Evolutionary conservation across 2,888 invertebrate genomes (phyloP).

Genomic region (Gisinianus flammeolus): DNA sequence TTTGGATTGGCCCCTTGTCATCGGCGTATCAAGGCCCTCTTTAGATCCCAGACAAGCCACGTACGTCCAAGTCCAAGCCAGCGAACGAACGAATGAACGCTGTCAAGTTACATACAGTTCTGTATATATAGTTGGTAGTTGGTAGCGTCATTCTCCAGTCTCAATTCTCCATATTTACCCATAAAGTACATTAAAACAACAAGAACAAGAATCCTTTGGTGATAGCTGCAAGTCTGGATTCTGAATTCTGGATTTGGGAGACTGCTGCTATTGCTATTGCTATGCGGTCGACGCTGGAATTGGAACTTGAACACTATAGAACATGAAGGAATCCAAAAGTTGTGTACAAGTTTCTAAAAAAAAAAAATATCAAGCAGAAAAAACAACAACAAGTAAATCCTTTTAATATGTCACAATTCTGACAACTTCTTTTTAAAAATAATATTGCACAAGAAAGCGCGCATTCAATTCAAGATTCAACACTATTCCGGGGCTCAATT

Average conservation of each 20-base stretch:
- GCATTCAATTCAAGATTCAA: no score
- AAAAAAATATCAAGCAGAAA: neutral
- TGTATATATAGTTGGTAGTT: neutral
- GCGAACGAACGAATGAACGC: neutral
- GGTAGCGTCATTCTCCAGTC: neutral
- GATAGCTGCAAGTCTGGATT: neutral
- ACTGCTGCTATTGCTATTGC: no score
- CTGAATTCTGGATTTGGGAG: no score
- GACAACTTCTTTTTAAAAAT: slow-evolving; percentile 6
- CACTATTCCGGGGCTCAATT: neutral
- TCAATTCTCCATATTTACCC: slow-evolving; percentile 7
- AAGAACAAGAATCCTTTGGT: neutral
- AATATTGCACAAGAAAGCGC: no score
- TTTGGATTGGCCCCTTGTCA: slow-evolving; percentile 41
- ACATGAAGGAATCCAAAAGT: neutral
- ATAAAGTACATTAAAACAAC: slow-evolving; percentile 15
- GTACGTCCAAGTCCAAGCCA: neutral
- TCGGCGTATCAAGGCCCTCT: slow-evolving; percentile 30
- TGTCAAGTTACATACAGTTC: no score
- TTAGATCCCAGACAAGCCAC: slow-evolving; percentile 28
- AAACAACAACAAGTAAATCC: slow-evolving; percentile 1
- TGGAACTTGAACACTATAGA: no score
- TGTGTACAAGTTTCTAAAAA: neutral
- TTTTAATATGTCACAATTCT: slow-evolving; percentile 11
- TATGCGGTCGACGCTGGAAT: no score